These are phyloP conservation scores for Lindbergichthys nudifrons DNA, from an alignment of 2,797 vertebrate species.

Conservation along the genomic window DNA sequence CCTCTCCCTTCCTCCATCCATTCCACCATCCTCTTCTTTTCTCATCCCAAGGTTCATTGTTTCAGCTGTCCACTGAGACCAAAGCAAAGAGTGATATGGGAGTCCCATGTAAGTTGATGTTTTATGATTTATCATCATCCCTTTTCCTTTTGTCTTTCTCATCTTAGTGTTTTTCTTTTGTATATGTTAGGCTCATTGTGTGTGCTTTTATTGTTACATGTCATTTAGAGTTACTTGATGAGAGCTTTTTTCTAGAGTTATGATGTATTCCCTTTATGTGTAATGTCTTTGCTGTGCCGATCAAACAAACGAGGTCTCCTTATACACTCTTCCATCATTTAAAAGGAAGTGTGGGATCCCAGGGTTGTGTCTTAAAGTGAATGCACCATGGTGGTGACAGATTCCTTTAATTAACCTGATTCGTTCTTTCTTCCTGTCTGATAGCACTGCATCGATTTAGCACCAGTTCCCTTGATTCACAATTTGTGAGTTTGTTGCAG, in stretches of 20 bases:
- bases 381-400: slow-evolving; percentile 29
- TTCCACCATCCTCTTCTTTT: slow-evolving; percentile 67
- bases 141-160: slow-evolving; percentile 64
- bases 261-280: slow-evolving; percentile 33
- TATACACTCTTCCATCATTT: not conserved
- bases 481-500: slow-evolving; percentile 66
- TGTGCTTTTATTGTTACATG: slow-evolving; percentile 23
- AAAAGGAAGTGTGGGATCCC: not conserved
- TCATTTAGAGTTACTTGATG: slow-evolving; percentile 21
- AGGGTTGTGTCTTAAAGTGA: slow-evolving; percentile 10
- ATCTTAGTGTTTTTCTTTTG: slow-evolving; percentile 26
- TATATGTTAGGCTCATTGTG: slow-evolving; percentile 21
- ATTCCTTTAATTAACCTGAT: slow-evolving; percentile 56
- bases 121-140: slow-evolving; percentile 81
- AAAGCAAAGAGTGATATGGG: slow-evolving; percentile 95
- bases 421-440: slow-evolving; percentile 41
- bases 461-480: slow-evolving; percentile 60
- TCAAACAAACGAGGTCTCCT: slow-evolving; percentile 29
- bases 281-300: slow-evolving; percentile 24
- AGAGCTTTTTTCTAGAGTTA: slow-evolving; percentile 17
- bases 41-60: slow-evolving; percentile 92
- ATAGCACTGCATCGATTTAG: slow-evolving; percentile 52
- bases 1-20: slow-evolving; percentile 87
- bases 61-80: slow-evolving; percentile 94
- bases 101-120: slow-evolving; percentile 95